Evolutionary conservation across 2,888 invertebrate genomes (phyloP).

Genomic region (Diadegma fenestrale): DNA sequence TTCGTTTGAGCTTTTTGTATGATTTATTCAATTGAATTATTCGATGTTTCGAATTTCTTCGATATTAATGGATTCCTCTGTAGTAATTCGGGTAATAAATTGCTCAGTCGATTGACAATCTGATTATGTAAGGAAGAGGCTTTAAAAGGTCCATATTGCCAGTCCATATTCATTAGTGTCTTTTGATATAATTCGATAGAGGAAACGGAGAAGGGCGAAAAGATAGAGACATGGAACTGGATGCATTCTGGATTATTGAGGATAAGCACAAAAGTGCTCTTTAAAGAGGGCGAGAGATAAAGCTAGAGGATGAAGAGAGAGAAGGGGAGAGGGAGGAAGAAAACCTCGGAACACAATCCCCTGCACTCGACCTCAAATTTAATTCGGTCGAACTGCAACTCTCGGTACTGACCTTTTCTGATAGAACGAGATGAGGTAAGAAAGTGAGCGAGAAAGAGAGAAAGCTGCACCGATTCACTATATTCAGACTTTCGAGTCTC

Average conservation of each 20-base stretch:
- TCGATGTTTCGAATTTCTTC: not conserved
- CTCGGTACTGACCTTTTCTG: constrained; percentile 51
- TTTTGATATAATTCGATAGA: constrained; percentile 36
- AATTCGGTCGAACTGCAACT: constrained; percentile 63
- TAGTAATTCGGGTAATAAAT: not conserved
- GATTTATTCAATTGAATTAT: not conserved
- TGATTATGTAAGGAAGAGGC: constrained; percentile 14
- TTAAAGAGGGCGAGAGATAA: constrained; percentile 25
- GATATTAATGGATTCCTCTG: not conserved
- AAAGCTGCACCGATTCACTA: constrained; percentile 46
- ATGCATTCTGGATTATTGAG: constrained; percentile 52
- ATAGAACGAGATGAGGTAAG: constrained; percentile 20
- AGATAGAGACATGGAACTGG: constrained; percentile 22
- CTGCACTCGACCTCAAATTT: constrained; percentile 65
- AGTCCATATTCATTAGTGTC: constrained; percentile 56
- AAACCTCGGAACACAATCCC: constrained; percentile 54
- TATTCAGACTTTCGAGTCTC: constrained; percentile 63
- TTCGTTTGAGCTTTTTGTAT: not conserved
- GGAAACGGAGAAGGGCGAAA: constrained; percentile 28
- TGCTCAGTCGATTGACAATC: constrained; percentile 3
- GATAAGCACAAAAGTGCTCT: constrained; percentile 30
- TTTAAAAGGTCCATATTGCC: constrained; percentile 41
- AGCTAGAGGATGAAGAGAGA: not conserved
- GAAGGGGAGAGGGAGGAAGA: constrained; percentile 18
- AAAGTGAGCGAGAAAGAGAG: constrained; percentile 16